Evolutionary conservation across 2,797 vertebrate species (phyloP).

Genomic region (Glossophaga mutica): DNA sequence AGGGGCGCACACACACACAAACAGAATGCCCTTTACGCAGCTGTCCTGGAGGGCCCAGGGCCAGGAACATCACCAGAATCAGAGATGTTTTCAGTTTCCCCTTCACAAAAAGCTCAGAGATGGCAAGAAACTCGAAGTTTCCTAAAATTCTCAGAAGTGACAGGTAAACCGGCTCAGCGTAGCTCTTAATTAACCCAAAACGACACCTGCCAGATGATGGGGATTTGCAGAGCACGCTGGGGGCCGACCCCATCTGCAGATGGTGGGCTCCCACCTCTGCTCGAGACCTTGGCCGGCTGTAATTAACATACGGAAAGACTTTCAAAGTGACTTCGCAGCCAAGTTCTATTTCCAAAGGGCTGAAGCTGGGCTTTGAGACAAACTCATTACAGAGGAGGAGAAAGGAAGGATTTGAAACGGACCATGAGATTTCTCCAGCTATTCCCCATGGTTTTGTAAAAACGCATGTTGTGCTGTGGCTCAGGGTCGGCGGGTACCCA

Average conservation of each 20-base stretch:
- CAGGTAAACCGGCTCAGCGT: slow-evolving; percentile 60
- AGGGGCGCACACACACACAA: not conserved
- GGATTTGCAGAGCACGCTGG: slow-evolving; percentile 70
- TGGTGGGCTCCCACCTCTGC: slow-evolving; percentile 68
- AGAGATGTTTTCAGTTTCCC: not conserved
- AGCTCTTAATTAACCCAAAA: slow-evolving; percentile 79
- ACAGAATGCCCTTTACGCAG: not conserved
- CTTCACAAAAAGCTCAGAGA: slow-evolving; percentile 47
- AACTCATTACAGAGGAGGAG: slow-evolving; percentile 28
- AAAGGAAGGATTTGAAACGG: not conserved
- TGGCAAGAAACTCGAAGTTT: slow-evolving; percentile 60
- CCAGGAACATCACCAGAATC: not conserved
- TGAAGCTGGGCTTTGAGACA: slow-evolving; percentile 42
- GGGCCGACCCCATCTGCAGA: slow-evolving; percentile 72
- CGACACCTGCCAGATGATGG: slow-evolving; percentile 76
- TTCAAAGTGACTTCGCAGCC: slow-evolving; percentile 74
- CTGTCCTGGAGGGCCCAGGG: not conserved
- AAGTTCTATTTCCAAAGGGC: slow-evolving; percentile 67
- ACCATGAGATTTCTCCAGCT: not conserved
- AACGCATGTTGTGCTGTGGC: rapidly evolving
- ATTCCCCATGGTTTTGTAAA: not conserved
- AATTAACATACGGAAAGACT: slow-evolving; percentile 75
- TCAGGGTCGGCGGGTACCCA: rapidly evolving
- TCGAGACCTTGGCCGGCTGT: slow-evolving; percentile 61
- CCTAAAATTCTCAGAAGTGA: slow-evolving; percentile 69